phyloP scores from a whole-genome alignment of 2,113 vertebrate genomes.

The Sphaerodactylus townsendi region DNA sequence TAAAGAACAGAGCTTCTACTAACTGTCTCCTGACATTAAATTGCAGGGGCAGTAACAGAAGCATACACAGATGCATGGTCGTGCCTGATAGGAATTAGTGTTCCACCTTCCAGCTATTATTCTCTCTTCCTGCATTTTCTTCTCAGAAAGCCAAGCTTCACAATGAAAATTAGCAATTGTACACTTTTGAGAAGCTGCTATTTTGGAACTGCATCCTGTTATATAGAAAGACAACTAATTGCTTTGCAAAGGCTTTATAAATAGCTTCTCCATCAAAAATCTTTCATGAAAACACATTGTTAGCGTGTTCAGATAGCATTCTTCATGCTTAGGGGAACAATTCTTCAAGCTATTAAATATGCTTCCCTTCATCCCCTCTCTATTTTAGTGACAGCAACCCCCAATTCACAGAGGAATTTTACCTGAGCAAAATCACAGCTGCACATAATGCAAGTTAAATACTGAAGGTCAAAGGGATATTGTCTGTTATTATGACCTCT shows the following conservation, averaged over 20 bases:
- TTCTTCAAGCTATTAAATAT: slow-evolving; percentile 4
- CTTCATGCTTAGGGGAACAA: not conserved
- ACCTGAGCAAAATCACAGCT: not conserved
- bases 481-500: not conserved
- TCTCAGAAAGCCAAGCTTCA: not conserved
- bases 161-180: slow-evolving; percentile 11
- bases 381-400: not conserved
- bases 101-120: slow-evolving; percentile 31
- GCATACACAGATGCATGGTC: not conserved
- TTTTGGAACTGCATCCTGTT: not conserved
- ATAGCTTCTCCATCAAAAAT: slow-evolving; percentile 1
- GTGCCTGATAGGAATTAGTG: slow-evolving; percentile 13
- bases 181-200: not conserved
- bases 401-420: not conserved
- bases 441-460: not conserved
- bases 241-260: not conserved
- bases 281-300: not conserved
- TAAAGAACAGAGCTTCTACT: not conserved
- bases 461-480: not conserved
- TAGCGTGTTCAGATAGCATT: not conserved
- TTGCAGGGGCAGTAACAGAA: slow-evolving; percentile 28
- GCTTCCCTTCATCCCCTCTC: not conserved
- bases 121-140: slow-evolving; percentile 1
- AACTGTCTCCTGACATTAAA: slow-evolving; percentile 24
- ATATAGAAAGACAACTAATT: slow-evolving; percentile 14